Evolutionary conservation across 64 coral and sea anemone species (phyloP).

Genomic region (Trachythela sp.): DNA sequence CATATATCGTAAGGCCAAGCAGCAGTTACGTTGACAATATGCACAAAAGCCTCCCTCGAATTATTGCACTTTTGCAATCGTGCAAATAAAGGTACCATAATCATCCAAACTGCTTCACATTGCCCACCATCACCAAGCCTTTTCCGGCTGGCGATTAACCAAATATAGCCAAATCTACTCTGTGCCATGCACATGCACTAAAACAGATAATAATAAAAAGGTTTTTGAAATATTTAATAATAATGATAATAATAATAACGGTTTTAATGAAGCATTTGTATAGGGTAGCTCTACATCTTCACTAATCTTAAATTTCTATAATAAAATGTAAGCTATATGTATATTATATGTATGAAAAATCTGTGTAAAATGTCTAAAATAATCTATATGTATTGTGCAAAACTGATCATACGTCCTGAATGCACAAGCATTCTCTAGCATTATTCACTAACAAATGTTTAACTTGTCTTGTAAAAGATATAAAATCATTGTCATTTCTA

Average conservation of each 20-base stretch:
- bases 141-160: too few relatives aligned
- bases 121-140: slow-evolving; percentile 22
- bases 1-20: slow-evolving; percentile 17
- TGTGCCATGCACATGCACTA: too few relatives aligned
- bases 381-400: too few relatives aligned
- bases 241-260: not conserved
- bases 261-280: not conserved
- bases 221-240: too few relatives aligned
- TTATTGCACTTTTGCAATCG: slow-evolving; percentile 13
- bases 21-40: slow-evolving; percentile 9
- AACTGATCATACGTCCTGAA: too few relatives aligned
- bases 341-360: too few relatives aligned
- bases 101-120: slow-evolving; percentile 36
- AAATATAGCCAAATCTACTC: too few relatives aligned
- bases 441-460: not conserved
- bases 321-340: too few relatives aligned
- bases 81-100: slow-evolving; percentile 7
- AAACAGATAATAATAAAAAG: too few relatives aligned
- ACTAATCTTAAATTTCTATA: not conserved
- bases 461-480: not conserved
- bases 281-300: not conserved
- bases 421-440: not conserved
- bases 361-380: too few relatives aligned
- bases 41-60: slow-evolving; percentile 7
- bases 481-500: not conserved